These are phyloP conservation scores for Chrysogorgia sp. DNA, from an alignment of 92 coral and sea anemone genomes.

Conservation along the genomic window DNA sequence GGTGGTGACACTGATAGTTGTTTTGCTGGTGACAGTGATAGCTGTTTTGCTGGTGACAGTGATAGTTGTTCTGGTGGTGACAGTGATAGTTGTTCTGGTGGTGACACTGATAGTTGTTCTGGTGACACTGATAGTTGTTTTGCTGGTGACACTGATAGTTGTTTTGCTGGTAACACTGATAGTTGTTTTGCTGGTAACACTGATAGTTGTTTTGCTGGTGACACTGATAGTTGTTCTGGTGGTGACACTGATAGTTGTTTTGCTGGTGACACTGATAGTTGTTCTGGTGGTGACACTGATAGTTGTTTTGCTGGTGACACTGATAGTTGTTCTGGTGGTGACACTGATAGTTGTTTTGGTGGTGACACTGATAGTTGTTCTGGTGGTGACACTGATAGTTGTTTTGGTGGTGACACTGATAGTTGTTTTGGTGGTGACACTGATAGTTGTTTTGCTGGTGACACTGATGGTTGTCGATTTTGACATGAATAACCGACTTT, in stretches of 20 bases:
- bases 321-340: constrained; percentile 66
- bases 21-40: constrained; percentile 45
- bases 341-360: constrained; percentile 59
- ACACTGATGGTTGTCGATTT: constrained; percentile 30
- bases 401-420: too few relatives aligned
- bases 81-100: constrained; percentile 69
- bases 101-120: constrained; percentile 54
- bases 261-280: constrained; percentile 69
- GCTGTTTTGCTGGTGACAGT: constrained; percentile 55
- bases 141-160: constrained; percentile 69
- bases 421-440: constrained; percentile 5
- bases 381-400: constrained; percentile 72
- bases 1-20: constrained; percentile 70
- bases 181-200: constrained; percentile 37
- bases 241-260: constrained; percentile 54
- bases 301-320: constrained; percentile 39
- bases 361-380: constrained; percentile 57
- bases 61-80: constrained; percentile 32
- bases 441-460: not conserved
- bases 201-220: constrained; percentile 66
- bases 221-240: too few relatives aligned
- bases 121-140: constrained; percentile 54
- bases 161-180: constrained; percentile 80
- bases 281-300: constrained; percentile 81
- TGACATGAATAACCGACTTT: constrained; percentile 85